Base-by-base conservation (phyloP, 2,797 vertebrate genomes). In the Eutrigla gurnardus region DNA sequence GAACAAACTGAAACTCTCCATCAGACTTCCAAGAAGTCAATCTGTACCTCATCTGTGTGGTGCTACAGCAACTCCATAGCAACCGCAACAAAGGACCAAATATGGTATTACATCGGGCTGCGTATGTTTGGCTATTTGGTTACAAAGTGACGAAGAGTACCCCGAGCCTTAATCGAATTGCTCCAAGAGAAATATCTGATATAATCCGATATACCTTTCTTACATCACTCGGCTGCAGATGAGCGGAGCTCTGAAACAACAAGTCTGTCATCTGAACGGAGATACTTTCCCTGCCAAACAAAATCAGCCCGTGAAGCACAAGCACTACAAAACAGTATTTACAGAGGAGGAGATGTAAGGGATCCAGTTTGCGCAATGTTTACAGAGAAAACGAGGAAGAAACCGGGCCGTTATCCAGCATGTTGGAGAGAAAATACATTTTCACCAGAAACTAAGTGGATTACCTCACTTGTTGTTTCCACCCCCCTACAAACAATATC, bases 161-260 rank as follows among this genome's bases (percentile, higher is more conserved):
- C 36, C 62, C 4, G 54, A 75, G 73, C 66, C 66, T 71, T 87
- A 88, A 89, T 91, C 87, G 54, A 85, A 86, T 86, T 57, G 65
- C 73, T 82, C 78, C 86, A 81, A 83, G 81, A 89, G 69, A 88
- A 89, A 90, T 85, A 90, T 85, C 75, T 57, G 81, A 85, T 82
- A 83, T 78, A 80, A 91, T 89, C 83, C 54, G 68, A 87, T 91
- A 82, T 65, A 86, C 78, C 69, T 91, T 85, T 75, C 84, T 89
- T 82, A 79, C 81, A 84, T 86, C 89, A 85, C 81, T 87, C 65
- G 55, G 81, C 81, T 66, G 70, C 49, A 15, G 86, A 82, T 63
- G 65, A 50, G 66, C 3, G 50, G 58, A 64, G 80, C 75, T 70
- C 74, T 84, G 73, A 68, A 86, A 90, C 12, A 89, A 89, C 83